Evolutionary conservation across 2,888 invertebrate genomes (phyloP).

Genomic region (Lasioglossum vierecki): DNA sequence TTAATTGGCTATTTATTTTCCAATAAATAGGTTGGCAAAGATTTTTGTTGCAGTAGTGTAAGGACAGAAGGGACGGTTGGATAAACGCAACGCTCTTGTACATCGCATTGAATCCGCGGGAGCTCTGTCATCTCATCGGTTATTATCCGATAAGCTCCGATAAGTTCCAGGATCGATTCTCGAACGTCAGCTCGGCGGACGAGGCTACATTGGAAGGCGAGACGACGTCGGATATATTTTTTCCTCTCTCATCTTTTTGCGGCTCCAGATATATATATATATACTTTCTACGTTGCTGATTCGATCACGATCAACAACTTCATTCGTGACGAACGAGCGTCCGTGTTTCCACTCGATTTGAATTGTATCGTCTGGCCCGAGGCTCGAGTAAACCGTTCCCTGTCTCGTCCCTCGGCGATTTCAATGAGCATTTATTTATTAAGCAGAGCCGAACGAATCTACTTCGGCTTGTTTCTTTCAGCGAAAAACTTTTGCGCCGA

Average conservation of each 20-base stretch:
- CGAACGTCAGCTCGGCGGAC: slow-evolving; percentile 65
- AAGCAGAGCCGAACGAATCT: background rate
- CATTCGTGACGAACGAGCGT: slow-evolving; percentile 16
- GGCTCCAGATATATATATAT: background rate
- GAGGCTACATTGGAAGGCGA: slow-evolving; percentile 44
- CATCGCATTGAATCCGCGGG: slow-evolving; percentile 46
- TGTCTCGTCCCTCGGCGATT: background rate
- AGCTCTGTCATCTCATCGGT: slow-evolving; percentile 72
- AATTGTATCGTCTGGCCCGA: slow-evolving; percentile 11
- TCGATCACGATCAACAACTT: slow-evolving; percentile 46
- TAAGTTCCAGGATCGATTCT: slow-evolving; percentile 77
- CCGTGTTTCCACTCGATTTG: slow-evolving; percentile 33
- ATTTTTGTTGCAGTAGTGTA: background rate
- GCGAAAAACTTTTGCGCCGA: slow-evolving; percentile 15
- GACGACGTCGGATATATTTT: slow-evolving; percentile 20
- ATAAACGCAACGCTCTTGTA: slow-evolving; percentile 21
- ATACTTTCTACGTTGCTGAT: slow-evolving; percentile 23
- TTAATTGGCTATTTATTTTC: background rate
- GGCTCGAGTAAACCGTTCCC: slow-evolving; percentile 6
- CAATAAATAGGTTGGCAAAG: background rate
- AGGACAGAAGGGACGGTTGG: background rate
- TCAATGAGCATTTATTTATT: slow-evolving; percentile 26
- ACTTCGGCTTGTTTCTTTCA: background rate
- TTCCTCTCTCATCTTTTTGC: slow-evolving; percentile 4
- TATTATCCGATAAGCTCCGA: slow-evolving; percentile 75